Conservation (phyloP, 1,140 invertebrate genomes). For the Tetramorium simillimum region DNA sequence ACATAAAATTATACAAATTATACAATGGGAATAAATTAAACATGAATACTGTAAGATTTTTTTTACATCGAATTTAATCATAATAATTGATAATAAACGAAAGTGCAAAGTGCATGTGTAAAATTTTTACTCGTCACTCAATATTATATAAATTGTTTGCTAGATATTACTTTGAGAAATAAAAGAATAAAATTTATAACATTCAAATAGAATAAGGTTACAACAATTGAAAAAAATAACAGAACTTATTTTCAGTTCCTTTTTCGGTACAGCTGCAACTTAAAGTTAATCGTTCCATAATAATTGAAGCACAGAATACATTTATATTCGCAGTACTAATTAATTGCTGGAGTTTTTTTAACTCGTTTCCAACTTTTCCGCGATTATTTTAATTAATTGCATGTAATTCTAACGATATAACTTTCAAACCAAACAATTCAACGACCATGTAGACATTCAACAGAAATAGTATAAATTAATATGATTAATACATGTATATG, state of each 20-base stretch:
- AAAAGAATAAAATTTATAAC: not conserved
- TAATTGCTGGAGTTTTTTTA: not conserved
- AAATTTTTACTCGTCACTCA: not conserved
- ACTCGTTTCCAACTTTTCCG: not conserved
- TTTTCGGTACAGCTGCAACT: not conserved
- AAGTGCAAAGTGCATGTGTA: not conserved
- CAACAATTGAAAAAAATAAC: not conserved
- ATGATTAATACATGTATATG: not conserved
- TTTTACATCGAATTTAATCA: not conserved
- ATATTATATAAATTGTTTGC: not conserved
- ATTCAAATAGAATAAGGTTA: not conserved
- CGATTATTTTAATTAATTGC: conserved; percentile 6
- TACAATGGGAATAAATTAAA: not conserved
- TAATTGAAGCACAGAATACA: not conserved
- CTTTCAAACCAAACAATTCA: not conserved
- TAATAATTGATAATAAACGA: not conserved
- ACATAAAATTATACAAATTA: not conserved
- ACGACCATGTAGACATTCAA: not conserved
- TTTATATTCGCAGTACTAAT: conserved; percentile 2
- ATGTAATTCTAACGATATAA: not conserved
- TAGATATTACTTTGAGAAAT: not conserved
- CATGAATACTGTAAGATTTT: not conserved
- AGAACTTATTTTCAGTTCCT: not conserved
- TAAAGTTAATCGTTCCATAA: conserved; percentile 10
- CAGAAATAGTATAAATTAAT: not conserved